These are phyloP conservation scores for Papilio demoleus DNA, from an alignment of 2,888 invertebrate genomes.

Conservation along the genomic window DNA sequence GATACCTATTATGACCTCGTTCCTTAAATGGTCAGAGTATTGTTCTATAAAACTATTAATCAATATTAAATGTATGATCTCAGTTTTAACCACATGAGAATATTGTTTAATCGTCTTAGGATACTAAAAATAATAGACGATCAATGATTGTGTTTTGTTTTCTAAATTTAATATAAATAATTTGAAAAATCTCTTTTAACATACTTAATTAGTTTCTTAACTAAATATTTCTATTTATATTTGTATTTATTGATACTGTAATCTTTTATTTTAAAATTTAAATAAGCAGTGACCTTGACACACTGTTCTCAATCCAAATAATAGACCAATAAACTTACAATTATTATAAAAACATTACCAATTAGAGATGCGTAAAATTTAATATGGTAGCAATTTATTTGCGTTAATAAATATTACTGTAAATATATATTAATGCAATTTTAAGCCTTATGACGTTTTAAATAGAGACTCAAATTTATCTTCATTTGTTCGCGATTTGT, in stretches of 20 bases:
- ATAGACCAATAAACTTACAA: not conserved
- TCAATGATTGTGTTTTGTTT: not conserved
- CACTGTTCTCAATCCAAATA: constrained; percentile 7
- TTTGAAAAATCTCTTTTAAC: not conserved
- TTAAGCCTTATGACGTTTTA: not conserved
- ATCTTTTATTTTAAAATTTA: not conserved
- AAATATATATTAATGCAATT: constrained; percentile 23
- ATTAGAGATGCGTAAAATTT: constrained; percentile 51
- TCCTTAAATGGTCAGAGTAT: constrained; percentile 54
- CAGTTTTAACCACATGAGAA: constrained; percentile 44
- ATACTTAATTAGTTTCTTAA: not conserved
- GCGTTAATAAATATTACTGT: constrained; percentile 48
- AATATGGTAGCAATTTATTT: constrained; percentile 50
- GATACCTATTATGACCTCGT: constrained; percentile 54
- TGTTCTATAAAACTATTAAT: constrained; percentile 60
- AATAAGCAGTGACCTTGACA: not conserved
- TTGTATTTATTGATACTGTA: not conserved
- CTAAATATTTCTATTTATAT: not conserved
- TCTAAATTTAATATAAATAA: not conserved
- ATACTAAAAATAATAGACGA: not conserved
- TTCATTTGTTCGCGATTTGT: not conserved
- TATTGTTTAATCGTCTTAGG: constrained; percentile 34
- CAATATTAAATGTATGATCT: constrained; percentile 42
- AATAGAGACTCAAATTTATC: not conserved
- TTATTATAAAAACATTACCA: constrained; percentile 39